Evolutionary conservation across 2,797 vertebrate genomes (phyloP).

Genomic region (Alauda arvensis): DNA sequence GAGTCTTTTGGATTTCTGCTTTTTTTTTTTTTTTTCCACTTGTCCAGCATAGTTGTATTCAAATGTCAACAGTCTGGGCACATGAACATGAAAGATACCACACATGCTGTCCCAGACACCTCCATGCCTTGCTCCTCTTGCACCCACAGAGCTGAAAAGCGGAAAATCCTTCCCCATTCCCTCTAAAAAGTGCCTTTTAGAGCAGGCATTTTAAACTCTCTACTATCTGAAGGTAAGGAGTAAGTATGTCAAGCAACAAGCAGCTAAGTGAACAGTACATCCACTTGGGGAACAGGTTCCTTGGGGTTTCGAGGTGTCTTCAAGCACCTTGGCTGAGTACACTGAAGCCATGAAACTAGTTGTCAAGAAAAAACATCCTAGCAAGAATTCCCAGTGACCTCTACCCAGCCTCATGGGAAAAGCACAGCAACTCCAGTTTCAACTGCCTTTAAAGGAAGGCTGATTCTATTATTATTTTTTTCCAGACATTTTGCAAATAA

Average conservation of each 20-base stretch:
- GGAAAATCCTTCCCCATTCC: background rate
- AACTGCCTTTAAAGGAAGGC: slow-evolving; percentile 11
- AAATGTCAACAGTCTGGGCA: background rate
- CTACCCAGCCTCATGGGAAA: background rate
- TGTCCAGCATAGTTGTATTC: background rate
- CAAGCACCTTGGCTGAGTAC: background rate
- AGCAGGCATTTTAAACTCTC: background rate
- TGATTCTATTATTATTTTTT: background rate
- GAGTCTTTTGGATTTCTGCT: background rate
- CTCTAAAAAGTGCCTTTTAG: background rate
- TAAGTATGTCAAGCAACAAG: background rate
- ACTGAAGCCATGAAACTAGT: background rate
- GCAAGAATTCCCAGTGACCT: background rate
- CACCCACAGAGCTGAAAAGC: background rate
- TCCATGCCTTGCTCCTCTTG: background rate
- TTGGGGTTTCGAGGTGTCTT: background rate
- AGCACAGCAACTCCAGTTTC: background rate
- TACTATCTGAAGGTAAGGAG: background rate
- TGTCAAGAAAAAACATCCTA: background rate
- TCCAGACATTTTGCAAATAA: slow-evolving; percentile 18
- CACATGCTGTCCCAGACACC: background rate
- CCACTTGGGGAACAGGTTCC: background rate
- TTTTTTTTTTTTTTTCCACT: background rate
- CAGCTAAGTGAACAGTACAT: background rate
- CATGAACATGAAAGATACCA: background rate